Conservation (phyloP, 2,113 vertebrate genomes). For the Dipodomys merriami region DNA sequence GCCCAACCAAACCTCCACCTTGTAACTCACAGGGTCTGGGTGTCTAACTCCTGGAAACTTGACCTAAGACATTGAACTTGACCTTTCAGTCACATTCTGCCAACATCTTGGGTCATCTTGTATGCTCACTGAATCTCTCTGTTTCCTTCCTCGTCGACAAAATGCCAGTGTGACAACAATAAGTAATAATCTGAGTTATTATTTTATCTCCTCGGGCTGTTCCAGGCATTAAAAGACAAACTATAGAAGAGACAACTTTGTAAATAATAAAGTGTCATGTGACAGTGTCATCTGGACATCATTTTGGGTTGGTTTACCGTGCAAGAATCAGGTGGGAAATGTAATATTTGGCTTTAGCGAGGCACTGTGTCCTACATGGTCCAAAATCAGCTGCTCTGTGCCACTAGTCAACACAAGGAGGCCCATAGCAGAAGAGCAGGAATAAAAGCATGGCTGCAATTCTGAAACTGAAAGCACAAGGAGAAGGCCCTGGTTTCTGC, state of each 20-base stretch:
- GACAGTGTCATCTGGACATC: neutral
- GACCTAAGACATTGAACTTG: neutral
- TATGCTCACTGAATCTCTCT: neutral
- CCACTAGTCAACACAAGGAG: neutral
- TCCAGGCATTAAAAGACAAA: neutral
- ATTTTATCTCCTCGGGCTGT: neutral
- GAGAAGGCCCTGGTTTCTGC: neutral
- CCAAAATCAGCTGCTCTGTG: neutral
- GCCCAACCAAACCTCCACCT: neutral
- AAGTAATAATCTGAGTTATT: neutral
- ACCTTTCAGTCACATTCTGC: neutral
- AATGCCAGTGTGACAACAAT: neutral
- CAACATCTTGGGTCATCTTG: neutral
- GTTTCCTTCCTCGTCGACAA: neutral
- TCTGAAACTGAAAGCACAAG: constrained; percentile 46
- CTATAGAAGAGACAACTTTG: neutral
- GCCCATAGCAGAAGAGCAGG: neutral
- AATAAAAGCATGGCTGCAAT: neutral
- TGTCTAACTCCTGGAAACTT: neutral
- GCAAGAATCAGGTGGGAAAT: neutral
- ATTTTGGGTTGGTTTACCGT: neutral
- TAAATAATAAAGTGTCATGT: neutral
- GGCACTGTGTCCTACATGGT: neutral
- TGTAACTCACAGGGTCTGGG: neutral
- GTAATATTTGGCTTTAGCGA: neutral